phyloP scores from a whole-genome alignment of 2,113 vertebrate species.

The Butorides virescens region DNA sequence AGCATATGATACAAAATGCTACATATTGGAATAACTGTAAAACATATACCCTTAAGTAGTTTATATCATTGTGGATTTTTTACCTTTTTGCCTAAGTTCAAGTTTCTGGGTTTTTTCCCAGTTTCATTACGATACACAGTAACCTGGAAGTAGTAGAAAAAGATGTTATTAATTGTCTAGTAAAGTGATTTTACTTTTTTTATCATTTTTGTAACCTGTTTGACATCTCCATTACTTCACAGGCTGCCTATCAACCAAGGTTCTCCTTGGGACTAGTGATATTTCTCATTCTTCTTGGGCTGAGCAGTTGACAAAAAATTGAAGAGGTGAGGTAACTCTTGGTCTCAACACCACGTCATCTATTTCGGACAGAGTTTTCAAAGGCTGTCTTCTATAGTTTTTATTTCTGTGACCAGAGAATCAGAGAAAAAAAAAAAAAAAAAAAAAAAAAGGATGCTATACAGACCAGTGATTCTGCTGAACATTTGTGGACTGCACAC shows the following conservation, averaged over 20 bases:
- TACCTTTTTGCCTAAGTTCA: not conserved
- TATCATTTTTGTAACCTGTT: not conserved
- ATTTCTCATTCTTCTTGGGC: not conserved
- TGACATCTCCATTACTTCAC: not conserved
- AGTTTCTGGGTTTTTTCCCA: not conserved
- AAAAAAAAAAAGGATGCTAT: not conserved
- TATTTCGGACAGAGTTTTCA: not conserved
- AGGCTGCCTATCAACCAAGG: not conserved
- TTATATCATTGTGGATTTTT: not conserved
- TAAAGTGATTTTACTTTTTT: not conserved
- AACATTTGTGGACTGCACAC: not conserved
- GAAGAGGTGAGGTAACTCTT: not conserved
- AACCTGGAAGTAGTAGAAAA: not conserved
- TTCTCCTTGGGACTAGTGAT: not conserved
- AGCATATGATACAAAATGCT: not conserved
- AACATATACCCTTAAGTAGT: not conserved
- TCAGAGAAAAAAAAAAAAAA: too few relatives aligned
- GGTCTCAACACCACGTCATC: not conserved
- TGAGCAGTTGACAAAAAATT: not conserved
- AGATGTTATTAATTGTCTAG: not conserved
- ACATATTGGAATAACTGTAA: not conserved
- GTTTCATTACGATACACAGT: not conserved
- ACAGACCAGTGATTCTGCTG: not conserved
- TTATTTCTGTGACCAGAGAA: not conserved
- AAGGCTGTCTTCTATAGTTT: not conserved